Evolutionary conservation across 2,113 vertebrate species (phyloP).

Genomic region (Campylomormyrus numenius): DNA sequence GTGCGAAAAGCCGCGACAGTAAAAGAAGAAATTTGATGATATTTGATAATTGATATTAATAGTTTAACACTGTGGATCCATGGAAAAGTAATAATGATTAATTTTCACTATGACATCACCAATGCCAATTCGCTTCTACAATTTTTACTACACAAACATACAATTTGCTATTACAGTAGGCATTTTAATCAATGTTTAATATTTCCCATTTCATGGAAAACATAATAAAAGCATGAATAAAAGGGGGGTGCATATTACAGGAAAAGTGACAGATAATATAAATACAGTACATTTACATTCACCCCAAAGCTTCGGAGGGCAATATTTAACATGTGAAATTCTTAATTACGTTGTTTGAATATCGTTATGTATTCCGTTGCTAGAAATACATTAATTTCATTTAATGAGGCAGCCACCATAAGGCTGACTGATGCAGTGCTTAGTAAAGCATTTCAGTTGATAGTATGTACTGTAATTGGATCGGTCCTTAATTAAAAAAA

Average conservation of each 20-base stretch:
- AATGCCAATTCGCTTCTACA: neutral
- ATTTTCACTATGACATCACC: neutral
- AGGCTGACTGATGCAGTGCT: neutral
- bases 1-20: neutral
- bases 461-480: neutral
- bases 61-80: neutral
- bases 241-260: neutral
- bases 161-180: neutral
- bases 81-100: neutral
- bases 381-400: neutral
- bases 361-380: neutral
- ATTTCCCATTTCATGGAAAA: neutral
- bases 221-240: neutral
- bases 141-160: neutral
- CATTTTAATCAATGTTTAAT: conserved; percentile 2
- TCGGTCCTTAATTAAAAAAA: neutral
- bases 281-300: neutral
- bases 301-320: neutral
- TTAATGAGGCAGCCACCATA: neutral
- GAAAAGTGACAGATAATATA: neutral
- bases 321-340: neutral
- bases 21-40: neutral
- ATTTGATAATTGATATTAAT: neutral
- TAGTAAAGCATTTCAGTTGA: neutral
- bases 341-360: neutral